Base-by-base conservation (phyloP, 2,113 vertebrate genomes). In the Scopus umbretta region DNA sequence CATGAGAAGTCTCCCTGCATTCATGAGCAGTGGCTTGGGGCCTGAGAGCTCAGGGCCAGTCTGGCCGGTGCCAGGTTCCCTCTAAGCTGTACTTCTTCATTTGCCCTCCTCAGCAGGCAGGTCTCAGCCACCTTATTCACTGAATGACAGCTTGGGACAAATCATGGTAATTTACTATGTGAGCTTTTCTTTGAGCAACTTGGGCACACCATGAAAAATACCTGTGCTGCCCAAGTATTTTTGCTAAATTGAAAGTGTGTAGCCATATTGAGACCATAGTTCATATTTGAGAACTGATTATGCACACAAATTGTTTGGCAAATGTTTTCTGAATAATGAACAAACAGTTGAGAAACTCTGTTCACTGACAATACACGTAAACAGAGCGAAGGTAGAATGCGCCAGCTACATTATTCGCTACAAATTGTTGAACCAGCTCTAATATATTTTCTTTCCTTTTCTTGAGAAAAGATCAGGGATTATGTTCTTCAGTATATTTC, bases 191-290 rank as follows among this genome's bases (percentile, higher is more conserved):
- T 71, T 49, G 15, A 65, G 22, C 38, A 38, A 5, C 22, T 79
- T 29, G 16, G 32, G 23, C 9, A 7, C 6, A 13, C 16, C 2
- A 3, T 0, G 4, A 47, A 66, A 67, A 5, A 7, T 8, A 16
- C 26, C 21, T 40, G 11, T 4, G 3, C 11, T 62, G 16, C 43
- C 11, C 21, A 43, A 20, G 10, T 34, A 5, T 43, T 78, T 81
- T 84, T 80, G 17, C 38, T 18, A 20, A 61, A 12, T 23, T 71
- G 17, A 17, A 50, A 40, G 42, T 16, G 16, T 43, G 20, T 34
- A 88, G 47, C 50, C 10, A 4, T 21, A 58, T 2, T 20, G 38
- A 43, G 40, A 43, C 26, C 5, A 16, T 29, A 9, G 45, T 62
- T 88, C 1, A 2, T 71, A 2, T 78, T 7, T 74, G 40, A 65